These are phyloP conservation scores for Scrobipalpa atriplicella DNA, from an alignment of 2,888 invertebrate genomes.

Conservation along the genomic window DNA sequence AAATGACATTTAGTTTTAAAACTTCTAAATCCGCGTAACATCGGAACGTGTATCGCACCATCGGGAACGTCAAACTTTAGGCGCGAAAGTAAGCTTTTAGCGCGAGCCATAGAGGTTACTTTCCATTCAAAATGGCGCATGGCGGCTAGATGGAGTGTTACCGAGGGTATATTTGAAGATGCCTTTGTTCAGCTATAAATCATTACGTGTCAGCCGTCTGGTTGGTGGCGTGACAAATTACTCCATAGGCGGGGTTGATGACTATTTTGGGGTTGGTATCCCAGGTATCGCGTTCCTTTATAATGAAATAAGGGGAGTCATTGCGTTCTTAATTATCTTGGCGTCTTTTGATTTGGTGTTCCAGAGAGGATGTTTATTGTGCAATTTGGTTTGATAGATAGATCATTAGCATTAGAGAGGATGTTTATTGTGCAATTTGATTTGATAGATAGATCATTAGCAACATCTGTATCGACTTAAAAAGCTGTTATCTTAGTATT, in stretches of 20 bases:
- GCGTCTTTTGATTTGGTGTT: slow-evolving; percentile 9
- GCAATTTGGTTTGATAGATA: slow-evolving; percentile 20
- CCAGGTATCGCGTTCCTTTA: slow-evolving; percentile 25
- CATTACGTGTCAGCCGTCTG: slow-evolving; percentile 71
- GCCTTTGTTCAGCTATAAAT: slow-evolving; percentile 75
- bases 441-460: slow-evolving; percentile 16
- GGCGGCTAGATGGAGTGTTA: slow-evolving; percentile 70
- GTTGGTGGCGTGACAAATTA: slow-evolving; percentile 76
- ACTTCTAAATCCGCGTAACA: neutral
- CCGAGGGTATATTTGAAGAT: slow-evolving; percentile 71
- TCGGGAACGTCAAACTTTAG: slow-evolving; percentile 49
- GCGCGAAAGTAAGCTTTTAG: slow-evolving; percentile 67
- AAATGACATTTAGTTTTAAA: neutral
- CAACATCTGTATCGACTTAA: neutral
- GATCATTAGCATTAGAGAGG: neutral
- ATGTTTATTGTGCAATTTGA: slow-evolving; percentile 14
- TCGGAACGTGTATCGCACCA: slow-evolving; percentile 46
- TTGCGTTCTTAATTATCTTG: slow-evolving; percentile 17
- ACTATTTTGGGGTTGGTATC: slow-evolving; percentile 48
- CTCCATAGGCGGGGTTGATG: slow-evolving; percentile 55
- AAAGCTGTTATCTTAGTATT: too few species aligned
- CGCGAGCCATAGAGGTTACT: slow-evolving; percentile 58
- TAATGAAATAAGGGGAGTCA: slow-evolving; percentile 28
- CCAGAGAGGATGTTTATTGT: slow-evolving; percentile 14
- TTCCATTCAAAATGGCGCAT: slow-evolving; percentile 61